Evolutionary conservation across 2,113 vertebrate genomes (phyloP).

Genomic region (Campylorhamphus procurvoides): DNA sequence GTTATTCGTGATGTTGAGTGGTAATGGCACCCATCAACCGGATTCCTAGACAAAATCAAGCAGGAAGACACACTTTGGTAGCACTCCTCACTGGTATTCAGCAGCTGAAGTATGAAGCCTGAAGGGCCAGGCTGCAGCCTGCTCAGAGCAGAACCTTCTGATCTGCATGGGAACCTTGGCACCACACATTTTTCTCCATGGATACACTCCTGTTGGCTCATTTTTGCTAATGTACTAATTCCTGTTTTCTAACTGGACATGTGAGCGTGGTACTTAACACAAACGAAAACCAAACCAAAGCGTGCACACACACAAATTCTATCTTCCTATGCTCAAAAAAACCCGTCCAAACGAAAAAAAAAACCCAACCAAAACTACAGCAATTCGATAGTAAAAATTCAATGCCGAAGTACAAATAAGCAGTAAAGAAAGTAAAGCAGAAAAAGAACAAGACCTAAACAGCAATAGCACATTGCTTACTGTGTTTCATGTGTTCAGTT

Average conservation of each 20-base stretch:
- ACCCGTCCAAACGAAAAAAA: neutral
- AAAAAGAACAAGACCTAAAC: neutral
- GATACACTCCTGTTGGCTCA: neutral
- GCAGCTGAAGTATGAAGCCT: rapidly evolving
- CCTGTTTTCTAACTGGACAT: neutral
- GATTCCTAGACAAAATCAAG: neutral
- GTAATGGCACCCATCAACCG: rapidly evolving
- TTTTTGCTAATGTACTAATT: neutral
- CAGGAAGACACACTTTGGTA: neutral
- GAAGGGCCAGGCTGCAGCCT: neutral
- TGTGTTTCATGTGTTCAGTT: neutral
- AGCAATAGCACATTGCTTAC: neutral
- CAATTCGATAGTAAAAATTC: neutral
- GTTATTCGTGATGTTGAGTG: neutral
- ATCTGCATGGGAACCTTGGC: rapidly evolving
- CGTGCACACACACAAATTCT: neutral
- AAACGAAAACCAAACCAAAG: neutral
- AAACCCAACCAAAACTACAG: neutral
- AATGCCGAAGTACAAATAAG: neutral
- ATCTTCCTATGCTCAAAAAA: neutral
- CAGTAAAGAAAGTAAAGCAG: neutral
- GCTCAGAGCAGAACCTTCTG: neutral
- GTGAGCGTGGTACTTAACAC: neutral
- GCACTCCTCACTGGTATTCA: neutral
- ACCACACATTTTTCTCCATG: rapidly evolving